These are phyloP conservation scores for Cranoglanis bouderius DNA, from an alignment of 2,113 vertebrate species.

Conservation along the genomic window DNA sequence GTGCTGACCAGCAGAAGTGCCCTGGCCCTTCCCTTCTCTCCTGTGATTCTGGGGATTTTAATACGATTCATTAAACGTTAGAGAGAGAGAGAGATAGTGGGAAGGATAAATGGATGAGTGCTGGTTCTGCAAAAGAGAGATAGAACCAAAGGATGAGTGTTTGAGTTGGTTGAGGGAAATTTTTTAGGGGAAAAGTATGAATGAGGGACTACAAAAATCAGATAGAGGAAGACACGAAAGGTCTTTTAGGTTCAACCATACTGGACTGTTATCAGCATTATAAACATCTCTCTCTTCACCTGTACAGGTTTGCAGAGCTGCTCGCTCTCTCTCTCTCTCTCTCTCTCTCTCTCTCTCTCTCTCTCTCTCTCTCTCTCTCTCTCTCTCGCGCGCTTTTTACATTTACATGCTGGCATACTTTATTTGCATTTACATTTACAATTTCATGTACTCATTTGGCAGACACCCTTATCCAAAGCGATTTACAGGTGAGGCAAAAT, in stretches of 20 bases:
- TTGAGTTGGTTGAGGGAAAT: background rate
- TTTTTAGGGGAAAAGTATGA: background rate
- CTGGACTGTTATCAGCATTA: background rate
- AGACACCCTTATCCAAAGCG: background rate
- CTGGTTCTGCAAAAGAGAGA: background rate
- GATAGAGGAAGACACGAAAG: background rate
- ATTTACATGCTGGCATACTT: conserved; percentile 7
- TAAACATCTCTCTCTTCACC: background rate
- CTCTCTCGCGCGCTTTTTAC: background rate
- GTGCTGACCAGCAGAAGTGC: conserved; percentile 27
- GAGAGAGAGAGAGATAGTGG: background rate
- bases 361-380: background rate
- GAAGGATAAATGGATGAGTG: conserved; percentile 8
- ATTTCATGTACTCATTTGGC: conserved; percentile 18
- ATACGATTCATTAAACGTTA: conserved; percentile 31
- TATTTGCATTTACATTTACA: conserved; percentile 16
- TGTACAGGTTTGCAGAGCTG: background rate
- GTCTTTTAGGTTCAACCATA: background rate
- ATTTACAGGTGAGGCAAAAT: background rate
- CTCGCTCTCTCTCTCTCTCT: background rate
- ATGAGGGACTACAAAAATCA: conserved; percentile 9
- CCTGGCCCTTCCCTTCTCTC: conserved; percentile 23
- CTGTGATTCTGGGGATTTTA: conserved; percentile 1
- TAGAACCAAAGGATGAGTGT: background rate
- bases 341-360: background rate